Conservation (phyloP, 2,797 vertebrate genomes). For the Melanotaenia maccullochi region DNA sequence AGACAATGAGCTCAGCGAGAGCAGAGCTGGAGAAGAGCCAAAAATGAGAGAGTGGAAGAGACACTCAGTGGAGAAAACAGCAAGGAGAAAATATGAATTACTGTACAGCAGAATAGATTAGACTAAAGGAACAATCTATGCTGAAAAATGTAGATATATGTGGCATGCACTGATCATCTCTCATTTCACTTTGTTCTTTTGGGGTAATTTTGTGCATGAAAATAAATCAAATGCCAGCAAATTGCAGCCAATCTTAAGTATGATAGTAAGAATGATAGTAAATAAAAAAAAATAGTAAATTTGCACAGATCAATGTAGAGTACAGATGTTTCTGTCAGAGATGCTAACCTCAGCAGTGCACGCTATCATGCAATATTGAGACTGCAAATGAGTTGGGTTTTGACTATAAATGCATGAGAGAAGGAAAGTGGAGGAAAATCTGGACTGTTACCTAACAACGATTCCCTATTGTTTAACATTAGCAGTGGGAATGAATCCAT, state of each 20-base stretch:
- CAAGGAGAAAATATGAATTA: neutral
- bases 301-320: too few relatives aligned
- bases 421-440: neutral
- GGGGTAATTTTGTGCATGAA: neutral
- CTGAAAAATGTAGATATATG: slow-evolving; percentile 6
- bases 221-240: slow-evolving; percentile 2
- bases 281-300: neutral
- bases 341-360: neutral
- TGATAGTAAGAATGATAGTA: neutral
- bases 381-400: neutral
- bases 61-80: neutral
- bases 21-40: neutral
- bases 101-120: neutral
- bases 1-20: slow-evolving; percentile 37
- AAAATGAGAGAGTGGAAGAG: neutral
- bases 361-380: neutral
- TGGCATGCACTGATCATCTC: neutral
- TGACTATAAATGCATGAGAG: neutral
- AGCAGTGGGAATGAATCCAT: too few relatives aligned
- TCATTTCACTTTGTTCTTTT: neutral
- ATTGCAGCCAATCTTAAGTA: neutral
- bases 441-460: neutral
- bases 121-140: slow-evolving; percentile 21
- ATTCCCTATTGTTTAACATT: too few relatives aligned
- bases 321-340: too few relatives aligned